Percentiles rank a stretch among this genome's conserved stretches.
These are phyloP conservation scores for Micromussa lordhowensis DNA, from an alignment of 92 coral and sea anemone species.

Conservation along the genomic window DNA sequence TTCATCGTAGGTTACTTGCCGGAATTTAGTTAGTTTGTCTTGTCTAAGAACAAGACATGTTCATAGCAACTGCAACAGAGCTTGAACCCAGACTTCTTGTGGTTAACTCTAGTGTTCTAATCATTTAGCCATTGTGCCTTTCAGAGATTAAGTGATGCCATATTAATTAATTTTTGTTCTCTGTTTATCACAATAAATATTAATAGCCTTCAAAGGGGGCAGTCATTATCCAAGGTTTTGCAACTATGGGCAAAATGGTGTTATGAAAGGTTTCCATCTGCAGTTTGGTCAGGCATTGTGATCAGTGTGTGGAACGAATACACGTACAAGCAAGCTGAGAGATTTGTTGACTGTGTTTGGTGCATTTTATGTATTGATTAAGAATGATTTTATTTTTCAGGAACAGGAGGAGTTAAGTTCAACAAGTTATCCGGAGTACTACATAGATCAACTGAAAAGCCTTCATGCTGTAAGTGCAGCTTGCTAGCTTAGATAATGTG, in stretches of 20 bases:
- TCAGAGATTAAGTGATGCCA: not conserved
- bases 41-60: not conserved
- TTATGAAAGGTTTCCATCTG: not conserved
- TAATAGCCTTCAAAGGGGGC: not conserved
- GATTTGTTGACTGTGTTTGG: not conserved
- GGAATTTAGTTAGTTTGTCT: not conserved
- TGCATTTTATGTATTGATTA: not conserved
- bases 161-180: too few relatives aligned
- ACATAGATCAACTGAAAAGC: constrained; percentile 92
- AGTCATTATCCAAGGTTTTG: not conserved
- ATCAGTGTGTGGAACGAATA: not conserved
- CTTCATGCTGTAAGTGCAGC: constrained; percentile 78
- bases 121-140: not conserved
- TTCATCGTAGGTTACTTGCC: not conserved
- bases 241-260: not conserved
- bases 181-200: not conserved
- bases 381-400: constrained; percentile 33
- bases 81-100: not conserved
- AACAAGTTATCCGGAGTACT: constrained; percentile 96
- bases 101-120: not conserved
- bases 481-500: not conserved
- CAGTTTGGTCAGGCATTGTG: not conserved
- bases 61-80: not conserved
- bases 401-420: constrained; percentile 96
- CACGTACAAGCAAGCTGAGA: not conserved